Conservation (phyloP, 2,113 vertebrate species). For the Rhea pennata region DNA sequence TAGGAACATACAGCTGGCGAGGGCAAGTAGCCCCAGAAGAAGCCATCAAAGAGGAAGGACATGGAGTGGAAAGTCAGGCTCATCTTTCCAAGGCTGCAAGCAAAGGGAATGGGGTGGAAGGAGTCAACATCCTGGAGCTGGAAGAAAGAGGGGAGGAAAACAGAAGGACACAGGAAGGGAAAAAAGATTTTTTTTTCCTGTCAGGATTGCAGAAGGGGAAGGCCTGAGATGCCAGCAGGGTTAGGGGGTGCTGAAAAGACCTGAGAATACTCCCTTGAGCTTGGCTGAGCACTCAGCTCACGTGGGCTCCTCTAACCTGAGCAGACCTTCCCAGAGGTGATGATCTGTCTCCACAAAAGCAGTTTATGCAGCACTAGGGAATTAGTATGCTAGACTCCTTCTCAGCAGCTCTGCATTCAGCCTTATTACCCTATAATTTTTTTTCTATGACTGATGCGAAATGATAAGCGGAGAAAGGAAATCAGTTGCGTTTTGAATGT, state of each 20-base stretch:
- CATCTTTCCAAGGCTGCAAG: background rate
- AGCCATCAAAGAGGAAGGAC: background rate
- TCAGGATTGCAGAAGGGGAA: background rate
- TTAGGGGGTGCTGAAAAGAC: background rate
- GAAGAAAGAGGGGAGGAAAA: background rate
- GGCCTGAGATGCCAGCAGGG: background rate
- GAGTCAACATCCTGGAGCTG: rapidly evolving
- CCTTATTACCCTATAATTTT: background rate
- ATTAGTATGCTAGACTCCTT: background rate
- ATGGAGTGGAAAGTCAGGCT: background rate
- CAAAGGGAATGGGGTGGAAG: rapidly evolving
- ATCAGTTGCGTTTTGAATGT: background rate
- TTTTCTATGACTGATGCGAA: background rate
- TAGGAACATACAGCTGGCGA: background rate
- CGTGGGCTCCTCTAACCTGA: background rate
- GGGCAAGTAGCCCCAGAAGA: too few species aligned
- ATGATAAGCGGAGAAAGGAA: background rate
- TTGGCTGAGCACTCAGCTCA: background rate
- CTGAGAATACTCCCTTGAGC: rapidly evolving
- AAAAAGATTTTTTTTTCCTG: background rate
- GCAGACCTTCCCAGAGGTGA: background rate
- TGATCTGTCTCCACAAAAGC: background rate
- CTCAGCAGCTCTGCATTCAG: background rate
- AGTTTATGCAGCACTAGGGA: background rate
- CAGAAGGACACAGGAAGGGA: background rate